phyloP scores from a whole-genome alignment of 2,888 invertebrate species.

The Cheilosia vernalis region DNA sequence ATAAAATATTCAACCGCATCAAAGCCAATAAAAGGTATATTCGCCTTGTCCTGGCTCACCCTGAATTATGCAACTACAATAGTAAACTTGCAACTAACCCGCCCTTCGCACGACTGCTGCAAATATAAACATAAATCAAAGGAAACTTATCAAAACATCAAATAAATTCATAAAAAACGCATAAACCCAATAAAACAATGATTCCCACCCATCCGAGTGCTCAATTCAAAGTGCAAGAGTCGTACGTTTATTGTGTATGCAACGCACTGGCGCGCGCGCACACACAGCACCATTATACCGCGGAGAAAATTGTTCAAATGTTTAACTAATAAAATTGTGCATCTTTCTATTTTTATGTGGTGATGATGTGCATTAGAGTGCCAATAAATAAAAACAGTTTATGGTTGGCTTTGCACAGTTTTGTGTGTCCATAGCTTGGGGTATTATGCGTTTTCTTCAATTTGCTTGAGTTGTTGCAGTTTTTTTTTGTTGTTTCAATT shows the following conservation, averaged over 20 bases:
- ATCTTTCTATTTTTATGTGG: slow-evolving; percentile 63
- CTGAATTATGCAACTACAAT: background rate
- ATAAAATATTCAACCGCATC: background rate
- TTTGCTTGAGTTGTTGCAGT: slow-evolving; percentile 13
- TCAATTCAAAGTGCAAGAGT: slow-evolving; percentile 21
- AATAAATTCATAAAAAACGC: slow-evolving; percentile 46
- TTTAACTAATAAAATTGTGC: slow-evolving; percentile 66
- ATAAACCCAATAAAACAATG: slow-evolving; percentile 24
- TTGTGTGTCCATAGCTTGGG: slow-evolving; percentile 49
- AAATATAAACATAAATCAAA: slow-evolving; percentile 27
- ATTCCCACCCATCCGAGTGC: slow-evolving; percentile 12
- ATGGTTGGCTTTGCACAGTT: slow-evolving; percentile 58
- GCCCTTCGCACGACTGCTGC: background rate
- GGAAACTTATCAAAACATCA: slow-evolving; percentile 29
- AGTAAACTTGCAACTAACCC: background rate
- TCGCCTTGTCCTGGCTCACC: background rate
- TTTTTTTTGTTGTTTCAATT: slow-evolving; percentile 37
- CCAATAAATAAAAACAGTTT: slow-evolving; percentile 68
- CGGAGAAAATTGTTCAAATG: slow-evolving; percentile 19
- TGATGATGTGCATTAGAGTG: slow-evolving; percentile 65
- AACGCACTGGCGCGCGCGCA: slow-evolving; percentile 1
- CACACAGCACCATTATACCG: background rate
- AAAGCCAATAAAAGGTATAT: background rate
- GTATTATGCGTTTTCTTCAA: slow-evolving; percentile 55
- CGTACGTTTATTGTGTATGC: background rate